These are phyloP conservation scores for Verasper variegatus DNA, from an alignment of 2,113 vertebrate genomes.

Conservation along the genomic window DNA sequence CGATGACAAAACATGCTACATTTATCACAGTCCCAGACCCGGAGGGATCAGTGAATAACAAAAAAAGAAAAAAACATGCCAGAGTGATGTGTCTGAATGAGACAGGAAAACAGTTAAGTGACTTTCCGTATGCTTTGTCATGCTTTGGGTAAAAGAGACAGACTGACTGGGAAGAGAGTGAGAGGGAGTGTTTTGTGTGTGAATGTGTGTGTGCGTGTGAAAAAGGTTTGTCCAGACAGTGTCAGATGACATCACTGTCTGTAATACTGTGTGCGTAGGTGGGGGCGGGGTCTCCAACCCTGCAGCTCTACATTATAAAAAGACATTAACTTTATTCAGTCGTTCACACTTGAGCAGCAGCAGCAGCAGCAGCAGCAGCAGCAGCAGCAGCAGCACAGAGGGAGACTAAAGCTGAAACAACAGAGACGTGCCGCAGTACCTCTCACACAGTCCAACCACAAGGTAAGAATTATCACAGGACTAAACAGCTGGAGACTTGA, in stretches of 20 bases:
- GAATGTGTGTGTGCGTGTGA: slow-evolving; percentile 1
- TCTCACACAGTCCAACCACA: not conserved
- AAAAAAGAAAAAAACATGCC: slow-evolving; percentile 4
- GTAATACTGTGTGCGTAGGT: slow-evolving; percentile 40
- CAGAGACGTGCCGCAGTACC: not conserved
- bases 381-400: slow-evolving; percentile 13
- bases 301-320: slow-evolving; percentile 60
- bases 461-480: slow-evolving; percentile 51
- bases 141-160: slow-evolving; percentile 13
- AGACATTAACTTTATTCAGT: slow-evolving; percentile 7
- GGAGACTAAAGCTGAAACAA: not conserved
- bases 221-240: slow-evolving; percentile 67
- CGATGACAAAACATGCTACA: not conserved
- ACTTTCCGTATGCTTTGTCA: slow-evolving; percentile 19
- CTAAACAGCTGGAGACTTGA: not conserved
- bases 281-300: slow-evolving; percentile 25
- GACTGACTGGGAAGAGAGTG: not conserved
- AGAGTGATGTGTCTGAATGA: not conserved
- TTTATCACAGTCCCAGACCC: not conserved
- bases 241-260: slow-evolving; percentile 78
- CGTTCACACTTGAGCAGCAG: slow-evolving; percentile 34
- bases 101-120: slow-evolving; percentile 8
- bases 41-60: not conserved
- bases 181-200: not conserved
- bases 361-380: slow-evolving; percentile 21